A percentile compares a stretch with the other conserved stretches of the same genome.
Conservation (phyloP, 2,888 invertebrate species). For the Gastracanthus pulcherrimus region DNA sequence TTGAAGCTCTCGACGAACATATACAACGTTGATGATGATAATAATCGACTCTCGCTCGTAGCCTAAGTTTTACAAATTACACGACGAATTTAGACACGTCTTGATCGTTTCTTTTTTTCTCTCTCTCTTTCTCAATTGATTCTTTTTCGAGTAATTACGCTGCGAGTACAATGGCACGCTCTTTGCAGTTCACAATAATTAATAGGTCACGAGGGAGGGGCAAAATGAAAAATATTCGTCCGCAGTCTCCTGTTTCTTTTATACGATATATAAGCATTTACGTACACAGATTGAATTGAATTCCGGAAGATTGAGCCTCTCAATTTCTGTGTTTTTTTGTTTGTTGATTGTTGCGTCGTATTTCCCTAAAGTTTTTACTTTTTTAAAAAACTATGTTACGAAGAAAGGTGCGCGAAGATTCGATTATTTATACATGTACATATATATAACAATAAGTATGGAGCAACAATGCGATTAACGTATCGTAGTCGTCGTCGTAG, state of each 20-base stretch:
- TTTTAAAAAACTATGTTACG: conserved; percentile 17
- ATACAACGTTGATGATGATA: conserved; percentile 11
- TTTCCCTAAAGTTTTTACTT: not conserved
- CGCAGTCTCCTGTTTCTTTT: conserved; percentile 14
- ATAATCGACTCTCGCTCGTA: conserved; percentile 35
- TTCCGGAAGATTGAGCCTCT: conserved; percentile 36
- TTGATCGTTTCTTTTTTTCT: conserved; percentile 11
- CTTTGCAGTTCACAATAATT: conserved; percentile 44
- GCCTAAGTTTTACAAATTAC: conserved; percentile 46
- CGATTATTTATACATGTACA: conserved; percentile 29
- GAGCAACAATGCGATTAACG: conserved; percentile 43
- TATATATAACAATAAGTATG: conserved; percentile 37
- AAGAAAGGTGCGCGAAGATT: conserved; percentile 18
- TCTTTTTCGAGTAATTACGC: conserved; percentile 54
- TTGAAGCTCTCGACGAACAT: too few species aligned
- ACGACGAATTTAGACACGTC: conserved; percentile 36
- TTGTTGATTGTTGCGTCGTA: not conserved
- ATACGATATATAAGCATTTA: conserved; percentile 8
- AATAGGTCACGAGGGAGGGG: conserved; percentile 9
- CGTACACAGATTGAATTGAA: not conserved
- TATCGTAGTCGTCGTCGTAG: conserved; percentile 3
- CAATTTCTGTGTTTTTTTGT: not conserved
- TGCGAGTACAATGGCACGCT: conserved; percentile 57
- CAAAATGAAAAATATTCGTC: conserved; percentile 8
- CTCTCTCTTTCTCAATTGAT: conserved; percentile 12